Base-by-base conservation (phyloP, 2,797 vertebrate species). In the Parauchenoglanis ngamensis region DNA sequence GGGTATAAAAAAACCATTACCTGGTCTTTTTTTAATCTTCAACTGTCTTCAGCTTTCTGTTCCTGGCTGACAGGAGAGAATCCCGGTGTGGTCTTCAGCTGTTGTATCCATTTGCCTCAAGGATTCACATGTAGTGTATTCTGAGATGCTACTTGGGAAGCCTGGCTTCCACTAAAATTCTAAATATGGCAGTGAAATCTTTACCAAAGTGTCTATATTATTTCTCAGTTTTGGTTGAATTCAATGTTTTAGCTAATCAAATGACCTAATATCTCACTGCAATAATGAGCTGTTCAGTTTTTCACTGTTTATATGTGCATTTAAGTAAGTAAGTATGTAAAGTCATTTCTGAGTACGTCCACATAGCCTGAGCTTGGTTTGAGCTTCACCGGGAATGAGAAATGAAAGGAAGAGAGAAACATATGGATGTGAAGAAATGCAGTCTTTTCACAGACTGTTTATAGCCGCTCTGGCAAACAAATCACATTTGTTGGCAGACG, bases 401-500 rank as follows among this genome's bases (percentile, higher is more conserved):
- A 81, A 46, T 19, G 13, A 63, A 61, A 61, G 17, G 19, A 80
- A 80, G 31, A 78, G 46, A 7, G 70, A 44, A 70, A 40, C 85
- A 86, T 86, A 81, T 72, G 85, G 77, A 61, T 49, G 19, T 49
- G 59, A 31, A 82, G 25, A 54, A 68, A 81, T 31, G 54, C 23
- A 46, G 85, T 59, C 67, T 86, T 52, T 77, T 46, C 77, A 46
- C 54, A 86, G 28, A 49, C 63, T 86, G 65, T 81, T 86, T 49
- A 72, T 35, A 15, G 49, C 56, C 57, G 56, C 65, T 73, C 85
- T 59, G 67, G 65, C 85, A 81, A 72, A 86, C 78, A 86, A 73
- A 86, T 70, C 65, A 82, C 44, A 70, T 49, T 46, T 12, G 56
- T 49, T 86, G 78, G 68, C 85, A 87, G 85, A 63, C 67, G 44